A percentile compares a stretch with the other conserved stretches of the same genome.
Conservation (phyloP, 2,888 invertebrate genomes). For the Linnaemya vulpina region DNA sequence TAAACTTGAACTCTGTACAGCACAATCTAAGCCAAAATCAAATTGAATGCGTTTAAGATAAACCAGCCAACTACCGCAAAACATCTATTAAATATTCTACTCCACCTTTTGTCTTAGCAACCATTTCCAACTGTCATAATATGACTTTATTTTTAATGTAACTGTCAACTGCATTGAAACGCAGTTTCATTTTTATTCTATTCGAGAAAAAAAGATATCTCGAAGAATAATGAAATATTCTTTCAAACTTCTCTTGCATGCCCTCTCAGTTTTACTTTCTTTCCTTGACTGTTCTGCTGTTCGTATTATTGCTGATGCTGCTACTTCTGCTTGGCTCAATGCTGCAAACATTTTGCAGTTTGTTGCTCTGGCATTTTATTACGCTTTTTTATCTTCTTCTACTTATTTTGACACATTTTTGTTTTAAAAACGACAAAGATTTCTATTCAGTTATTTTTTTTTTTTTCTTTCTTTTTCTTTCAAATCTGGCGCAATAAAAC, state of each 20-base stretch:
- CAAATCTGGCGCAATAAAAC: slow-evolving; percentile 18
- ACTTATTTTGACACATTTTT: slow-evolving; percentile 65
- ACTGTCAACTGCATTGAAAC: slow-evolving; percentile 66
- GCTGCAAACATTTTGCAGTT: slow-evolving; percentile 33
- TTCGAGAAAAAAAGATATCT: background rate
- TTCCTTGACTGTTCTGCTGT: background rate
- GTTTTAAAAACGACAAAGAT: slow-evolving; percentile 39
- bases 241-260: slow-evolving; percentile 25
- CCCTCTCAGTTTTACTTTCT: slow-evolving; percentile 3
- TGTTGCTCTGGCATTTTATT: slow-evolving; percentile 27
- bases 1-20: background rate
- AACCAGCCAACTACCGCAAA: slow-evolving; percentile 31
- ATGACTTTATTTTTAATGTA: slow-evolving; percentile 71
- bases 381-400: slow-evolving; percentile 14
- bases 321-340: slow-evolving; percentile 15
- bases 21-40: background rate
- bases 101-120: slow-evolving; percentile 63
- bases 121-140: slow-evolving; percentile 70
- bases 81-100: slow-evolving; percentile 15
- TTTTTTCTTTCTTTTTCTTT: slow-evolving; percentile 17
- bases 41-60: background rate
- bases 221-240: slow-evolving; percentile 13
- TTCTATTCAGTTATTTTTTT: background rate
- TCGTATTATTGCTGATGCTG: slow-evolving; percentile 5
- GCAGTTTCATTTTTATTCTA: slow-evolving; percentile 54